Conservation (phyloP, 2,113 vertebrate genomes). For the Pachycephala philippinensis region DNA sequence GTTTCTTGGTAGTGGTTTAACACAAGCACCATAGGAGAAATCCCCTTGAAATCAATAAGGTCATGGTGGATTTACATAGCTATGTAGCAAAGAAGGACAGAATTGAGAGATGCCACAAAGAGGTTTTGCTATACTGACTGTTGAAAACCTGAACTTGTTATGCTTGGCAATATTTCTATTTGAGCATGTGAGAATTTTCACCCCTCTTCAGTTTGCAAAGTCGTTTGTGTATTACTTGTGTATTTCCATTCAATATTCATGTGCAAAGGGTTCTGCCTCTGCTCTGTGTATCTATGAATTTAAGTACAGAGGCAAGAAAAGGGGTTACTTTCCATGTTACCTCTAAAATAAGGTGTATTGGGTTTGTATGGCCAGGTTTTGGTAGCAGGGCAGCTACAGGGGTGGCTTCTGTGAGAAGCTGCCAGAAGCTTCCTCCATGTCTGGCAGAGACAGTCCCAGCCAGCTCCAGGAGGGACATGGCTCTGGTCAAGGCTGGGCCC, state of each 20-base stretch:
- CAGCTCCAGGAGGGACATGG: rapidly evolving
- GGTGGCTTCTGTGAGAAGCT: not conserved
- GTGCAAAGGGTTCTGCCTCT: not conserved
- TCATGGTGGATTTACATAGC: not conserved
- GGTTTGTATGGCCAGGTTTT: not conserved
- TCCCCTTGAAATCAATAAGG: not conserved
- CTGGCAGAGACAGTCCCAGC: not conserved
- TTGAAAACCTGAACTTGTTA: not conserved
- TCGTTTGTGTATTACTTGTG: not conserved
- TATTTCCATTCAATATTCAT: not conserved
- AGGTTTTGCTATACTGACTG: not conserved
- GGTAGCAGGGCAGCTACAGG: not conserved
- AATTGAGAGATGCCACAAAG: not conserved
- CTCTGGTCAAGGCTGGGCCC: not conserved
- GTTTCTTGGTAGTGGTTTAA: not conserved
- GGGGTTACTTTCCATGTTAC: not conserved
- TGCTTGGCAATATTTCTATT: not conserved
- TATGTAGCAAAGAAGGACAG: not conserved
- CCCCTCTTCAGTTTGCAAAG: not conserved
- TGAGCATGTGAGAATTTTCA: not conserved
- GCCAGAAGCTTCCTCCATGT: not conserved
- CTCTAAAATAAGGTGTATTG: not conserved
- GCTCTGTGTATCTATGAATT: not conserved
- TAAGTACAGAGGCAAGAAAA: not conserved
- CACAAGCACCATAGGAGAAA: not conserved